phyloP scores from a whole-genome alignment of 2,797 vertebrate genomes.

The Labeo calbasu region DNA sequence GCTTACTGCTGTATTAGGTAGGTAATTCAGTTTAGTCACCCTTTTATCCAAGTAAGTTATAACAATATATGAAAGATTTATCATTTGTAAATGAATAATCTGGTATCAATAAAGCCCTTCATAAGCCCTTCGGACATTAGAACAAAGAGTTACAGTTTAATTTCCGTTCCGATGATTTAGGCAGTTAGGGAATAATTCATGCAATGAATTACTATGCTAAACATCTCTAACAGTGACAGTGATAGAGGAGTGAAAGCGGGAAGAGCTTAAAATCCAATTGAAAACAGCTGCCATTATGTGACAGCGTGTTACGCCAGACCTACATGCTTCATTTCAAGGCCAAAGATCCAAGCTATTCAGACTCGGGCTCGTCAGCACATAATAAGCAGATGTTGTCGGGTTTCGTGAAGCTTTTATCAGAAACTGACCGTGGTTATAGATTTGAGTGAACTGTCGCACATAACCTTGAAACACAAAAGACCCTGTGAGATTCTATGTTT shows the following conservation, averaged over 20 bases:
- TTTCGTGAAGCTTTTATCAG: constrained; percentile 18
- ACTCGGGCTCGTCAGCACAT: background rate
- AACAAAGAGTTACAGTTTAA: background rate
- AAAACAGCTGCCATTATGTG: constrained; percentile 4
- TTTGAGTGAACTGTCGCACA: constrained; percentile 5
- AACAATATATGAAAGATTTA: background rate
- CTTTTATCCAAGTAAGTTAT: background rate
- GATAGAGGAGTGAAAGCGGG: background rate
- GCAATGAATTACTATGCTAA: constrained; percentile 4
- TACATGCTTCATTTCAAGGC: constrained; percentile 26
- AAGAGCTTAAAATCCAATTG: constrained; percentile 3
- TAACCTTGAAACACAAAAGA: constrained; percentile 26
- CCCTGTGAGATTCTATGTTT: background rate
- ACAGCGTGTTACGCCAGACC: background rate
- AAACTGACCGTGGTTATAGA: constrained; percentile 2
- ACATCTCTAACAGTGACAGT: constrained; percentile 15
- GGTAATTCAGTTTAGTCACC: too few relatives aligned
- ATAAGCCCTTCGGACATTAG: background rate
- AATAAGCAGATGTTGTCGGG: constrained; percentile 16
- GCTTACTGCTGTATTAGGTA: background rate
- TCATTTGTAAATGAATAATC: constrained; percentile 4
- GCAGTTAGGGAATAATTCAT: background rate
- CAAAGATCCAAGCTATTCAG: constrained; percentile 6
- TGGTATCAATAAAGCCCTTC: background rate
- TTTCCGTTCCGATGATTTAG: background rate